Evolutionary conservation across 1,140 invertebrate species (phyloP).

Genomic region (Lucilia sericata): DNA sequence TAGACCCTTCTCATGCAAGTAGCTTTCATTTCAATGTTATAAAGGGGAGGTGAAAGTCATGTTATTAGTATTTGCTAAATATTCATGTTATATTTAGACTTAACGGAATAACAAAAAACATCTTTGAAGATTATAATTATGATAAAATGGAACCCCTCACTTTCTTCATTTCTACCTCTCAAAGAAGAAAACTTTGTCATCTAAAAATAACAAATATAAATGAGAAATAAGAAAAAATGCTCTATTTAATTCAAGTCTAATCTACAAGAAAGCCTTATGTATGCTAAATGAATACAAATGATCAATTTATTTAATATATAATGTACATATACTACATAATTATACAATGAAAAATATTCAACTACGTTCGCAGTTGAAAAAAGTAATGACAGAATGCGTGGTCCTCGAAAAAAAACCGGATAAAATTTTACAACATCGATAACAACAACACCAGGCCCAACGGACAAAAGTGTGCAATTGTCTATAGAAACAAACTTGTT

Average conservation of each 20-base stretch:
- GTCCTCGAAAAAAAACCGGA: too few species aligned
- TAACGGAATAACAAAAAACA: neutral
- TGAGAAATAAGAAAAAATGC: neutral
- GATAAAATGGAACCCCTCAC: neutral
- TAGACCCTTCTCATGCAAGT: neutral
- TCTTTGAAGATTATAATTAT: slow-evolving; percentile 6
- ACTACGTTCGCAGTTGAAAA: too few species aligned
- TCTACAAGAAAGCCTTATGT: neutral
- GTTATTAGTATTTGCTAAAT: slow-evolving; percentile 14
- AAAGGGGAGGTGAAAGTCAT: neutral
- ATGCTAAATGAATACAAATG: slow-evolving; percentile 20
- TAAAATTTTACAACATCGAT: too few species aligned
- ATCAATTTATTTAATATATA: neutral
- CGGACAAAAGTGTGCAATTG: too few species aligned
- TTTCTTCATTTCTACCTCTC: neutral
- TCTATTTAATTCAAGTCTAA: neutral
- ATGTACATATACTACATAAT: too few species aligned
- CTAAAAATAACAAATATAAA: neutral
- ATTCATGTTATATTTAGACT: neutral
- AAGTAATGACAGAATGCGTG: too few species aligned
- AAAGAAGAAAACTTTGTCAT: neutral
- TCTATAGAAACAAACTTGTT: too few species aligned
- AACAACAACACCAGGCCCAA: too few species aligned
- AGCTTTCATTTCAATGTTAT: neutral
- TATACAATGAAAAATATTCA: too few species aligned